Conservation (phyloP, 2,888 invertebrate species). For the Orthosia cruda region DNA sequence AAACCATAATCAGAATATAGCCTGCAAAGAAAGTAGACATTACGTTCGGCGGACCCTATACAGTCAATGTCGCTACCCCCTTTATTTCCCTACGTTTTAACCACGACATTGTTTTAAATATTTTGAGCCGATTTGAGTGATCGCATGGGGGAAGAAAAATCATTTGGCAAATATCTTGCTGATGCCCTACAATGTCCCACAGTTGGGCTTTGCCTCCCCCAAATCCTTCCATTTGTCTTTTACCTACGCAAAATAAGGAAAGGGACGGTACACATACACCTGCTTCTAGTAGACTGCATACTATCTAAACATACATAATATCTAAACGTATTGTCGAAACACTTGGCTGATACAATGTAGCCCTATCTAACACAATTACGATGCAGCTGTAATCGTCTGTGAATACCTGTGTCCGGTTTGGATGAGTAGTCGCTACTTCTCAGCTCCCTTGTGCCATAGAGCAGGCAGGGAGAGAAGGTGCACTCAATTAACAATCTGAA, state of each 20-base stretch:
- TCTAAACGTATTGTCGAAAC: not conserved
- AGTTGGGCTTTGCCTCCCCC: too few relatives aligned
- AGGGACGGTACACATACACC: not conserved
- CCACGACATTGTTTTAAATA: too few relatives aligned
- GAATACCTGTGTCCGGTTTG: conserved; percentile 58
- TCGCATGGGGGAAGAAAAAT: not conserved
- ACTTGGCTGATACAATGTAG: conserved; percentile 13
- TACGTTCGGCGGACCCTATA: too few relatives aligned
- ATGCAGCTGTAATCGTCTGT: conserved; percentile 54
- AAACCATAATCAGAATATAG: too few relatives aligned
- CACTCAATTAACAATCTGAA: not conserved
- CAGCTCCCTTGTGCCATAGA: conserved; percentile 14
- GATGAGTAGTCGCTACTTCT: conserved; percentile 47
- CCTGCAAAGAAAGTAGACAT: too few relatives aligned
- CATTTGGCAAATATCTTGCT: not conserved
- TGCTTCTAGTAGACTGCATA: not conserved
- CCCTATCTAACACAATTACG: conserved; percentile 37
- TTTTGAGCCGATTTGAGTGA: too few relatives aligned
- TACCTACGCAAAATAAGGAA: not conserved
- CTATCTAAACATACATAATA: too few relatives aligned
- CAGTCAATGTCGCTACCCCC: too few relatives aligned
- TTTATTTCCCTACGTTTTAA: too few relatives aligned
- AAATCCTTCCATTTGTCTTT: not conserved
- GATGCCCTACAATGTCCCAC: not conserved
- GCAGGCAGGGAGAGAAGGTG: conserved; percentile 10